Conservation (phyloP, 2,888 invertebrate genomes). For the Globia sparganii region DNA sequence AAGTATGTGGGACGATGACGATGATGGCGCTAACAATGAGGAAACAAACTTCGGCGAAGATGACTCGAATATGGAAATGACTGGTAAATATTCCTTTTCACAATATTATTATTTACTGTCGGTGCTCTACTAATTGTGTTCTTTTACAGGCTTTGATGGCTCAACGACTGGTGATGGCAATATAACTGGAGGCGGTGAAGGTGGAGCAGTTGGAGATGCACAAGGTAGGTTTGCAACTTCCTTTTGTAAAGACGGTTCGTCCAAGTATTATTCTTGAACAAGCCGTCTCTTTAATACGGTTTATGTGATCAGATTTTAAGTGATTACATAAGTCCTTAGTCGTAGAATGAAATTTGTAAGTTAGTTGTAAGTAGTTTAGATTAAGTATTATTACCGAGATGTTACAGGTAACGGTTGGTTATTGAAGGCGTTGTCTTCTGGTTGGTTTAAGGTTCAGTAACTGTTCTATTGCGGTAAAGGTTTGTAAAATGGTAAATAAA, state of each 20-base stretch:
- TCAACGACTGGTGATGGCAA: slow-evolving; percentile 89
- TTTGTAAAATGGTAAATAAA: neutral
- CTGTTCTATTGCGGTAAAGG: neutral
- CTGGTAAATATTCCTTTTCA: slow-evolving; percentile 76
- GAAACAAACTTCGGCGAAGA: slow-evolving; percentile 92
- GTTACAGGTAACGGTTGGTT: slow-evolving; percentile 50
- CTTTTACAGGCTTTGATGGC: slow-evolving; percentile 86
- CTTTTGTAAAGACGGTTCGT: slow-evolving; percentile 64
- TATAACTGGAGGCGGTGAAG: slow-evolving; percentile 88
- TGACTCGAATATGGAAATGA: slow-evolving; percentile 92
- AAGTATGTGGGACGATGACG: slow-evolving; percentile 91
- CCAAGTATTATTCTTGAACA: slow-evolving; percentile 40
- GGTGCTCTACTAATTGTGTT: neutral
- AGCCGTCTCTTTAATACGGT: slow-evolving; percentile 52
- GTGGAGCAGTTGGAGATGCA: slow-evolving; percentile 90
- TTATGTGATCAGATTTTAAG: slow-evolving; percentile 55
- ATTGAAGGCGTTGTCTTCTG: neutral
- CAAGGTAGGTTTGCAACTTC: slow-evolving; percentile 89
- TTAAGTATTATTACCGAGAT: slow-evolving; percentile 19
- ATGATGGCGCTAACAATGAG: slow-evolving; percentile 91
- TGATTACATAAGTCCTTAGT: slow-evolving; percentile 72
- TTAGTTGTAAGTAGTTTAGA: slow-evolving; percentile 59
- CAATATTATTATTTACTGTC: fast-evolving
- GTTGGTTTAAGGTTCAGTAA: slow-evolving; percentile 1
- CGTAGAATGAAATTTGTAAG: slow-evolving; percentile 88